phyloP scores from a whole-genome alignment of 2,113 vertebrate species.

The Heterotilapia buettikoferi region DNA sequence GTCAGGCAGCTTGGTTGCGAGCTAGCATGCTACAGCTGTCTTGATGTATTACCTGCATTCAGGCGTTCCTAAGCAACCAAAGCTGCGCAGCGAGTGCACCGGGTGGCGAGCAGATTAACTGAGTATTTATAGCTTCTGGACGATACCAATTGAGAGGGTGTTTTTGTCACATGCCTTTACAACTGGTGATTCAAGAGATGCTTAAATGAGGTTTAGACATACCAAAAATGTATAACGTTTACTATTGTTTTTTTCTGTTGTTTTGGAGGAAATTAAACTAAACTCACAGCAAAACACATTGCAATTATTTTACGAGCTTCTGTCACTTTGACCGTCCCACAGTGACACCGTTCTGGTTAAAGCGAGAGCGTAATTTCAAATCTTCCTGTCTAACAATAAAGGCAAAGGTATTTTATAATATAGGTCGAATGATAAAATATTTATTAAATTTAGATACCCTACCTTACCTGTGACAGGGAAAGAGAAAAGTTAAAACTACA shows the following conservation, averaged over 20 bases:
- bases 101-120: neutral
- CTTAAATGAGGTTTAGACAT: too few relatives aligned
- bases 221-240: rapidly evolving
- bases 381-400: neutral
- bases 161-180: neutral
- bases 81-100: conserved; percentile 41
- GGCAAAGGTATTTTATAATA: neutral
- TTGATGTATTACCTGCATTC: conserved; percentile 66
- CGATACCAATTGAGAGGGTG: conserved; percentile 43
- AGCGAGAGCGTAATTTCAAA: neutral
- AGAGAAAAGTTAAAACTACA: neutral
- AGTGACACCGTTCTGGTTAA: conserved; percentile 7
- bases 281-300: neutral
- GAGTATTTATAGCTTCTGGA: conserved; percentile 58
- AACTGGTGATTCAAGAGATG: rapidly evolving
- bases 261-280: neutral
- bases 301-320: neutral
- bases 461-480: neutral
- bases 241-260: neutral
- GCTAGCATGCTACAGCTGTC: conserved; percentile 58
- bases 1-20: neutral
- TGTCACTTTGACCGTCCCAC: neutral
- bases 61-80: conserved; percentile 72
- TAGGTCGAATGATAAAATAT: neutral
- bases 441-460: neutral